Base-by-base conservation (phyloP, 53 echinoderm and acorn worm genomes). In the Actinopyga echinites region DNA sequence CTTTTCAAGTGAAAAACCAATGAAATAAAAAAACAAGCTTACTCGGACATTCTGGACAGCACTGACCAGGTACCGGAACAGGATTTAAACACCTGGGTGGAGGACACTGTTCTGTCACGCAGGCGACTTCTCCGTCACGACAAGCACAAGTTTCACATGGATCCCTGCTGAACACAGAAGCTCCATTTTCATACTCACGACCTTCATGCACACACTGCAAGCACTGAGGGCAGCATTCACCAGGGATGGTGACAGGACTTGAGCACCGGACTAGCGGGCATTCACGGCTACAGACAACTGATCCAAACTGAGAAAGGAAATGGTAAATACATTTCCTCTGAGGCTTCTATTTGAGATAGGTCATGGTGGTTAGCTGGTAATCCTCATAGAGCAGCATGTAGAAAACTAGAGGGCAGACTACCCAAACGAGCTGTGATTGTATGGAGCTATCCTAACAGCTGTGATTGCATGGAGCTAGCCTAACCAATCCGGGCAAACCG, bases 131-230 rank as follows among this genome's bases (percentile, higher is more conserved):
- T 23, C 93, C 91, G 29, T 61, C 31, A 71, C 82, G 49, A 28
- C 63, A 69, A 37, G 85, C 31, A 87, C 74, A 71, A 23, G 84
- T 66, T 69, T 93, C 93, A 78, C 96, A 96, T 15, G 96, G 96
- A 79, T 96, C 91, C 32, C 87, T 85, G 65, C 42, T 71, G 71
- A 21, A 40, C 71, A 75, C 75, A 15, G 75, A 10, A 29, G 75
- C 75, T 7, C 42, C 75, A 45, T 75, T 20, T n/a, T 44, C 49
- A 34, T 68, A 68, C 32, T 68, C 68, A 36, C 40, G 20, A 38
- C 68, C 68, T 4, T 68, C 38, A 36, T 68, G 21, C 5, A 33
- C 34, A 38, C 68, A 68, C 21, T 68, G 68, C 9, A 68, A 30
- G 84, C 53, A 79, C 24, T 43, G 33, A 34, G 89, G 78, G 53